phyloP scores from a whole-genome alignment of 2,113 vertebrate species.

The Istiophorus platypterus region DNA sequence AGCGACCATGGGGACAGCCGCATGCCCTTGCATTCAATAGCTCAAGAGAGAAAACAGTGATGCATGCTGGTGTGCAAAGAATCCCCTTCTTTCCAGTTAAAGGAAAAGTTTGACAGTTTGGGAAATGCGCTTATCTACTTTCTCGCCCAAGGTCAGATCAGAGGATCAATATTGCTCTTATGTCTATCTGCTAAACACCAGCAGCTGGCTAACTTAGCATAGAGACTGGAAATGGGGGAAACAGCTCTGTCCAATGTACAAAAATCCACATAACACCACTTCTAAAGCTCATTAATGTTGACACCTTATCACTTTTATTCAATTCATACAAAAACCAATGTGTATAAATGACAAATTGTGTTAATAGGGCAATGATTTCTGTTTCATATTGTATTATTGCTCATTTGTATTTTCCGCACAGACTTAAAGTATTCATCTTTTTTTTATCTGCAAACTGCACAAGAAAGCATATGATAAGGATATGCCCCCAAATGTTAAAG shows the following conservation, averaged over 20 bases:
- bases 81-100: not conserved
- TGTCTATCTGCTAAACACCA: not conserved
- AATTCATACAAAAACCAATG: too few species aligned
- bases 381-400: too few species aligned
- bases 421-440: not conserved
- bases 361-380: too few species aligned
- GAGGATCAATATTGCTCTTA: not conserved
- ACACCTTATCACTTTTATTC: not conserved
- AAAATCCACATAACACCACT: not conserved
- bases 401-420: too few species aligned
- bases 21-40: not conserved
- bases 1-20: not conserved
- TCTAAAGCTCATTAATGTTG: not conserved
- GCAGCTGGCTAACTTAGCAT: not conserved
- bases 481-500: not conserved
- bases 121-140: too few species aligned
- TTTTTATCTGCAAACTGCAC: not conserved
- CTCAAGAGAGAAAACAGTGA: not conserved
- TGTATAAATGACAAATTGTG: too few species aligned
- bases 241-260: too few species aligned
- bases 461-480: not conserved
- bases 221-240: not conserved
- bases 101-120: not conserved
- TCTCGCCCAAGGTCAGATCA: too few species aligned
- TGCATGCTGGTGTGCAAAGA: not conserved